Percentiles rank a stretch among this genome's conserved stretches.
These are phyloP conservation scores for Dioctria rufipes DNA, from an alignment of 2,888 invertebrate genomes.

Conservation along the genomic window DNA sequence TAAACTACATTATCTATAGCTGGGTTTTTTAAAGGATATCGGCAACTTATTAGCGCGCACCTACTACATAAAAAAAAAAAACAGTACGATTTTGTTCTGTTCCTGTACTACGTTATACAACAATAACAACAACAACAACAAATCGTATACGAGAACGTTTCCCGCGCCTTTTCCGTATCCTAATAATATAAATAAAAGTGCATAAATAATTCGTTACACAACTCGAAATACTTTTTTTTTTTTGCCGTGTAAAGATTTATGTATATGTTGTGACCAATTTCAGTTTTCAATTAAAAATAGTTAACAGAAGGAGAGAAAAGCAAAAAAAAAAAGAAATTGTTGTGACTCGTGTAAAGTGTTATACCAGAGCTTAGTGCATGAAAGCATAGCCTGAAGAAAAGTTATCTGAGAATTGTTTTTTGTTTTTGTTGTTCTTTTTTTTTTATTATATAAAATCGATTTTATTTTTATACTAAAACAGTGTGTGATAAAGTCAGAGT, in stretches of 20 bases:
- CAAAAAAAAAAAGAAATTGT: too few species aligned
- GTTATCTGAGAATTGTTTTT: neutral
- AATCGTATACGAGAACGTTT: neutral
- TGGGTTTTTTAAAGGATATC: neutral
- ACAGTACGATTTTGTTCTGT: constrained; percentile 24
- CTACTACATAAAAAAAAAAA: neutral
- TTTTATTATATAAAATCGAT: constrained; percentile 30
- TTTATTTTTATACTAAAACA: constrained; percentile 34
- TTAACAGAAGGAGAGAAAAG: constrained; percentile 6
- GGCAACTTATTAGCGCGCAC: neutral
- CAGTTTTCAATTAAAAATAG: constrained; percentile 3
- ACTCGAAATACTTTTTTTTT: constrained; percentile 20
- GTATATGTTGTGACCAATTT: neutral
- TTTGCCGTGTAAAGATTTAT: constrained; percentile 10
- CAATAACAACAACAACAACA: neutral
- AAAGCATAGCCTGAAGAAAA: constrained; percentile 8
- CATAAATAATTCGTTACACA: constrained; percentile 10
- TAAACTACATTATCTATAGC: neutral
- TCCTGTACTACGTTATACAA: constrained; percentile 17
- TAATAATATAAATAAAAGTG: constrained; percentile 1
- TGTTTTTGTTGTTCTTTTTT: neutral
- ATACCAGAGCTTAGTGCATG: neutral
- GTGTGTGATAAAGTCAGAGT: constrained; percentile 64
- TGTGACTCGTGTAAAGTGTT: too few species aligned
- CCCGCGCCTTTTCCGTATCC: constrained; percentile 29